Base-by-base conservation (phyloP, 2,797 vertebrate species). In the Crax fasciolata region DNA sequence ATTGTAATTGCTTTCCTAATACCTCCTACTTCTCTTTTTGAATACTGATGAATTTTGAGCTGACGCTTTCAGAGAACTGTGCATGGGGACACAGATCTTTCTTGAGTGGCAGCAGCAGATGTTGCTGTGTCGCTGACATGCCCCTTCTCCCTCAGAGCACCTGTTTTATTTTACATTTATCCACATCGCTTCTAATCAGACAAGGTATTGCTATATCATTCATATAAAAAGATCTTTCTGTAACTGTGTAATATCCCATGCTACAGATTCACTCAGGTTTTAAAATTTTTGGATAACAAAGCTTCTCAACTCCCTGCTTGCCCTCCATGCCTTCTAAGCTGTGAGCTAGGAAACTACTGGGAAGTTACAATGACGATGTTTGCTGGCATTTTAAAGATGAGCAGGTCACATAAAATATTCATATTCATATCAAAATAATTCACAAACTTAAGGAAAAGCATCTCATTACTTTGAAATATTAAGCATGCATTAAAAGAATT, bases 131-230 rank as follows among this genome's bases (percentile, higher is more conserved):
- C 70, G 32, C 43, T 0, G 0, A 2, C 8, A 8, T 39, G 4
- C 20, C 8, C 9, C 57, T 74, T 5, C 1, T 41, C n/a, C 11
- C 23, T 62, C 1, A 1, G 9, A 20, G 7, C 2, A 0, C 46
- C 35, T 4, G 0, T 23, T 77, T 49, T 41, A 11, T 23, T 88
- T 80, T 43, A 51, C 25, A 30, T 7, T 43, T n/a, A 13, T 9
- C 46, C 4, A 2, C 18, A 1, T 5, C 30, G 46, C 38, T 72
- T 67, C 74, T 49, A 21, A 39, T 5, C 1, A 3, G 35, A 75
- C 5, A 8, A 1, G 6, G 17, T 9, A n/a, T 7, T 16, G 13
- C 66, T 24, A 30, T 49, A 2, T 27, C 0, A 0, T 25, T 59
- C 5, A 21, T 82, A 23, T 10, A 28, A 46, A 67, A 87, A 43